Evolutionary conservation across 2,113 vertebrate genomes (phyloP), one percentile per base, ranked within the genome.

Genomic region (Centrocercus urophasianus): DNA sequence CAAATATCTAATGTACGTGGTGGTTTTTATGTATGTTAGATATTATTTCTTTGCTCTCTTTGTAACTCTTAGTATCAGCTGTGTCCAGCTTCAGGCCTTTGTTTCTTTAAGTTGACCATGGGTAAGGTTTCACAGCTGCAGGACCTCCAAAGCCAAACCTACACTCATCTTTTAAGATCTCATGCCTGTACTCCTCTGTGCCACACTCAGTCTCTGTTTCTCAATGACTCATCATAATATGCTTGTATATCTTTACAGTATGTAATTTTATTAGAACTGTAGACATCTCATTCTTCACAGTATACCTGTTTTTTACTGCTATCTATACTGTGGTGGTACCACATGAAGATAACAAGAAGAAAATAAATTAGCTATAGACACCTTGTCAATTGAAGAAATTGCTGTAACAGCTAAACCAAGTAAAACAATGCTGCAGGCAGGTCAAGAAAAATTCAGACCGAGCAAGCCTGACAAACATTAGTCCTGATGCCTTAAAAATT

Each of bases 341-440:
- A n/a, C 24, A 52, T 34, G 76, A 89, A 85, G 52, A 89, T 81
- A 84, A 72, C 21, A 70, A 56, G 34, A 88, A 22, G 20, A 79
- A 95, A 93, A 78, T 57, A 89, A 87, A 87, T 83, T 54, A 91
- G 22, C 56, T 5, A 24, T 24, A 89, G 71, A 65, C 19, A n/a
- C 19, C 24, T 69, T 8, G n/a, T 73, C 83, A 92, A 21, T 84
- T 92, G 74, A 60, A 83, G 56, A 88, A 93, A 90, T 88, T 74
- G 64, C 30, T 84, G 38, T 38, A 42, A 56, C 32, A 64, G 47
- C 13, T 38, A 86, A 86, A 88, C 32, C 42, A 93, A 86, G 59
- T 12, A 71, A 86, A 88, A 40, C 16, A 48, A 64, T 83, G 25
- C 42, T 81, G 27, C 19, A 86, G 28, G 61, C 21, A 67, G 24